A percentile compares a stretch with the other conserved stretches of the same genome.
phyloP scores from a whole-genome alignment of 1,140 invertebrate genomes.

The Aphaenogaster ashmeadi region DNA sequence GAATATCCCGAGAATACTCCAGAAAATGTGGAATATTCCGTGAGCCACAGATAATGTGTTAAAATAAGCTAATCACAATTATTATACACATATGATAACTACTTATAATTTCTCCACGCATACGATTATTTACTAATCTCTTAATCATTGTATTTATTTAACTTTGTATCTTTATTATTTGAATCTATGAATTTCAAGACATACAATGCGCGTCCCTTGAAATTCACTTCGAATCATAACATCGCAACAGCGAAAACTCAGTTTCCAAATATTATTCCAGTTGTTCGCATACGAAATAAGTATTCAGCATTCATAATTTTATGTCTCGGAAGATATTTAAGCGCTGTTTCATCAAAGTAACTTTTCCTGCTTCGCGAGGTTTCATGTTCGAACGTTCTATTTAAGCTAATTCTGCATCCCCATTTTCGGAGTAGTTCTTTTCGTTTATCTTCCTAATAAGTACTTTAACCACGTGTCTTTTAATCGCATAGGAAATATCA shows the following conservation, averaged over 20 bases:
- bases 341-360: not conserved
- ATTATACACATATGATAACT: not conserved
- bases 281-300: conserved; percentile 21
- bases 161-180: not conserved
- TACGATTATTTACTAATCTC: not conserved
- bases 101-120: not conserved
- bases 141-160: not conserved
- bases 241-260: not conserved
- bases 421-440: not conserved
- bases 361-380: not conserved
- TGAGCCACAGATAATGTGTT: not conserved
- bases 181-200: not conserved
- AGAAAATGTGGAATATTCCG: not conserved
- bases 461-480: conserved; percentile 21
- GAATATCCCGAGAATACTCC: not conserved
- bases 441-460: conserved; percentile 18
- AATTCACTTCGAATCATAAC: not conserved
- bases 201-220: not conserved
- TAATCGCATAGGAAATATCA: conserved; percentile 17
- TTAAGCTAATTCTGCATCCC: not conserved
- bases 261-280: conserved; percentile 41
- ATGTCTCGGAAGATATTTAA: not conserved
- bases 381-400: not conserved
- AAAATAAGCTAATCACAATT: conserved; percentile 2
- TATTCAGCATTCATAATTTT: conserved; percentile 17